Evolutionary conservation across 2,888 invertebrate species (phyloP).

Genomic region (Macrophya alboannulata): DNA sequence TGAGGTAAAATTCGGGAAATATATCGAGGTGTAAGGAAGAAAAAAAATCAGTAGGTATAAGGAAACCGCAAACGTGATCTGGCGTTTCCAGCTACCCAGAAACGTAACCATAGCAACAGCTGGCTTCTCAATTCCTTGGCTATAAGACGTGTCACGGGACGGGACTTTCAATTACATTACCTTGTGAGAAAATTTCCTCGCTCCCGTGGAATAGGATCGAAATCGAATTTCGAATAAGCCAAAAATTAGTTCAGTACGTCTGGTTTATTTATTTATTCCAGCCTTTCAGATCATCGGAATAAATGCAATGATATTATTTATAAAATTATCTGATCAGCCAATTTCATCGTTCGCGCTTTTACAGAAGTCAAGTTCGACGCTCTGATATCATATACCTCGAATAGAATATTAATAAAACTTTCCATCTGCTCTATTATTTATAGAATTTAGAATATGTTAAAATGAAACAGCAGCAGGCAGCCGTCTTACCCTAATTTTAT

Average conservation of each 20-base stretch:
- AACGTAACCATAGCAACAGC: slow-evolving; percentile 52
- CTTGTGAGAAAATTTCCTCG: not conserved
- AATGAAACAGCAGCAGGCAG: not conserved
- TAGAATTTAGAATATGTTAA: not conserved
- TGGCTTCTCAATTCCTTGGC: slow-evolving; percentile 46
- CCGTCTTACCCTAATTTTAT: not conserved
- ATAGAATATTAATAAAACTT: not conserved
- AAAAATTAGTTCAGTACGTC: not conserved
- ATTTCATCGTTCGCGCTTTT: not conserved
- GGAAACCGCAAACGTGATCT: slow-evolving; percentile 41
- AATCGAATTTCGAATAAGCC: slow-evolving; percentile 14
- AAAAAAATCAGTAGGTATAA: slow-evolving; percentile 38
- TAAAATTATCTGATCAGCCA: not conserved
- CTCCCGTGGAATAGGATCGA: not conserved
- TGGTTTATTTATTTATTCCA: not conserved
- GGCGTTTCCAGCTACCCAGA: slow-evolving; percentile 25
- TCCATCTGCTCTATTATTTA: not conserved
- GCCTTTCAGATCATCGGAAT: not conserved
- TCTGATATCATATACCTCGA: not conserved
- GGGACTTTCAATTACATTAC: slow-evolving; percentile 41
- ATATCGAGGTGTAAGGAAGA: not conserved
- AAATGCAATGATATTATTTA: not conserved
- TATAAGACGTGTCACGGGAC: slow-evolving; percentile 35
- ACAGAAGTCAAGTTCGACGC: not conserved
- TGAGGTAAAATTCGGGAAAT: not conserved